These are phyloP conservation scores for Melanotaenia trifasciata DNA, from an alignment of 2,797 vertebrate genomes.

Conservation along the genomic window DNA sequence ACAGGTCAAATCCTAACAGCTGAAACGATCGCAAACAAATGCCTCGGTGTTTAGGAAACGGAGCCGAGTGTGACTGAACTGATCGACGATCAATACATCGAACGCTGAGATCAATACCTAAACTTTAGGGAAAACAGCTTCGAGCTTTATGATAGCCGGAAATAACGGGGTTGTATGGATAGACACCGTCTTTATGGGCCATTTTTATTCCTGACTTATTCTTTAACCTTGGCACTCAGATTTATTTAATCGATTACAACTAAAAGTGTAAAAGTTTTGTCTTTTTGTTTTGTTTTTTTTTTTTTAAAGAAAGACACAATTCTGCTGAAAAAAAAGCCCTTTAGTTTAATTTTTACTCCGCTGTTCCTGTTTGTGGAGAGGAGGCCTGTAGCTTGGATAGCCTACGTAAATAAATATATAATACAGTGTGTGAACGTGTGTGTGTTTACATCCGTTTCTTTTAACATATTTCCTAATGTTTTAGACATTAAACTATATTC, in stretches of 20 bases:
- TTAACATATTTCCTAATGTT: not conserved
- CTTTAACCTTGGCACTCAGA: not conserved
- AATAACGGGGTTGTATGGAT: constrained; percentile 12
- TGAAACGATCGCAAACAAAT: constrained; percentile 49
- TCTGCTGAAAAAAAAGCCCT: not conserved
- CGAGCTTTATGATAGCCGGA: constrained; percentile 48
- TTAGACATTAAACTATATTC: not conserved
- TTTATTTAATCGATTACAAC: not conserved
- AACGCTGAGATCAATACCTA: constrained; percentile 60
- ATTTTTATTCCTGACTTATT: not conserved
- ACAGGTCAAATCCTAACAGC: constrained; percentile 48
- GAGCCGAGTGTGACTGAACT: constrained; percentile 43
- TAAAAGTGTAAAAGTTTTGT: not conserved
- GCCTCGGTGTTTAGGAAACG: constrained; percentile 60
- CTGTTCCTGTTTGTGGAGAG: not conserved
- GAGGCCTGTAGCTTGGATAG: constrained; percentile 10
- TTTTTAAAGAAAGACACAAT: not conserved
- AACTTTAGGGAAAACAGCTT: constrained; percentile 55
- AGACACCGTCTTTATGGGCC: not conserved
- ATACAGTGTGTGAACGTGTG: not conserved
- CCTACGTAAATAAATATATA: not conserved
- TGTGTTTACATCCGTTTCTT: not conserved
- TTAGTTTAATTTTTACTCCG: not conserved
- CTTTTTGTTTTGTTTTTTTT: too few species aligned
- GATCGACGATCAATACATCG: constrained; percentile 75